Base-by-base conservation (phyloP, 1,140 invertebrate genomes). In the Calephelis virginiensis region DNA sequence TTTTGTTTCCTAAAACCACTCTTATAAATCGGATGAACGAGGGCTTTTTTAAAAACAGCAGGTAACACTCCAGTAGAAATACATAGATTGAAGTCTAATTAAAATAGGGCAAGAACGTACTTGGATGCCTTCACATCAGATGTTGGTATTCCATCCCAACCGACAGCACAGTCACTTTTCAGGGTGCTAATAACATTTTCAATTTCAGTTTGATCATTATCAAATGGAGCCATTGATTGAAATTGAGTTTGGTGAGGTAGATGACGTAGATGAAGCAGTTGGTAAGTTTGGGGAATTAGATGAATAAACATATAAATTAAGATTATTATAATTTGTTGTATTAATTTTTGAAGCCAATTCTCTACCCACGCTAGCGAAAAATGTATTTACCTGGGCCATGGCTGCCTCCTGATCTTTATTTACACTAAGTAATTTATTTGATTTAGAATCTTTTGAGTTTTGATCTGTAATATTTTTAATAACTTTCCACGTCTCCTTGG, bases 1-100 rank as follows among this genome's bases (percentile, higher is more conserved):
- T n/a, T n/a, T n/a, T n/a, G n/a, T n/a, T n/a, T n/a, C n/a, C n/a
- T n/a, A n/a, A n/a, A n/a, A n/a, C n/a, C n/a, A n/a, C n/a, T n/a
- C n/a, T n/a, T n/a, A n/a, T n/a, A n/a, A n/a, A n/a, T n/a, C n/a
- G 56, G 61, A 45, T 63, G 45, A 46, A 63, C 46, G 1, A 63
- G 13, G 17, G 61, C 61, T 63, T 17, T 63, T 63, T 63, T 11
- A 63, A 47, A 13, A 63, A 7, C 9, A 8, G 8, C 11, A 43
- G 61, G 13, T 46, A 63, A 10, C 13, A n/a, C 1, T n/a, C 61
- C n/a, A 14, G 48, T 14, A 49, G 48, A 13, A 49, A 49, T 14
- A 49, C 48, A 49, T 13, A 13, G 48, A 49, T 49, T 49, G 48
- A 49, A 49, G 13, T 49, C 6, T 14, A 49, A 13, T 12, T 17